Conservation (phyloP, 2,888 invertebrate species). For the Cerastis rubricosa region DNA sequence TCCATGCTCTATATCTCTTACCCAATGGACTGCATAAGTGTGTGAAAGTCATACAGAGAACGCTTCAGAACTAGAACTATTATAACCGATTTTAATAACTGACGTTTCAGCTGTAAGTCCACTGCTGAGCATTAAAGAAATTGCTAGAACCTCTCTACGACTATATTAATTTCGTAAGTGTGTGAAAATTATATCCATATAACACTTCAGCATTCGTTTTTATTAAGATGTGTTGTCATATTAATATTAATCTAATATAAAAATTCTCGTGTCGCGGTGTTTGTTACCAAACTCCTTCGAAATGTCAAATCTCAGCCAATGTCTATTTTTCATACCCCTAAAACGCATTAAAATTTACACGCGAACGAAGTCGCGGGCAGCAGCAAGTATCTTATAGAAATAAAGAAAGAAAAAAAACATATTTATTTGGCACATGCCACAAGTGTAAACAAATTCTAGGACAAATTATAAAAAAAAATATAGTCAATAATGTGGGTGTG, state of each 20-base stretch:
- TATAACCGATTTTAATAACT: neutral
- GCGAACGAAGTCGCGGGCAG: too few species aligned
- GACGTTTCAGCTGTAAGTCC: neutral
- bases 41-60: conserved; percentile 26
- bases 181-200: neutral
- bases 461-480: too few species aligned
- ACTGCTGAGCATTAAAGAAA: neutral
- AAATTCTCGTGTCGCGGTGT: too few species aligned
- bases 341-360: too few species aligned
- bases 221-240: neutral
- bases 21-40: conserved; percentile 27
- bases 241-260: too few species aligned
- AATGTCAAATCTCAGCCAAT: too few species aligned
- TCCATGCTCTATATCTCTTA: conserved; percentile 45
- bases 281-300: too few species aligned
- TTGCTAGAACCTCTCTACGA: neutral
- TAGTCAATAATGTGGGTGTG: too few species aligned
- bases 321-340: too few species aligned
- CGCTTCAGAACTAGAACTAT: conserved; percentile 15
- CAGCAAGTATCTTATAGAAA: too few species aligned
- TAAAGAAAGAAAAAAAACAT: neutral
- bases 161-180: conserved; percentile 3
- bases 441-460: too few species aligned
- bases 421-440: neutral
- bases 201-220: neutral